phyloP scores from a whole-genome alignment of 2,797 vertebrate species.

The Mormyrus hasselquistii region DNA sequence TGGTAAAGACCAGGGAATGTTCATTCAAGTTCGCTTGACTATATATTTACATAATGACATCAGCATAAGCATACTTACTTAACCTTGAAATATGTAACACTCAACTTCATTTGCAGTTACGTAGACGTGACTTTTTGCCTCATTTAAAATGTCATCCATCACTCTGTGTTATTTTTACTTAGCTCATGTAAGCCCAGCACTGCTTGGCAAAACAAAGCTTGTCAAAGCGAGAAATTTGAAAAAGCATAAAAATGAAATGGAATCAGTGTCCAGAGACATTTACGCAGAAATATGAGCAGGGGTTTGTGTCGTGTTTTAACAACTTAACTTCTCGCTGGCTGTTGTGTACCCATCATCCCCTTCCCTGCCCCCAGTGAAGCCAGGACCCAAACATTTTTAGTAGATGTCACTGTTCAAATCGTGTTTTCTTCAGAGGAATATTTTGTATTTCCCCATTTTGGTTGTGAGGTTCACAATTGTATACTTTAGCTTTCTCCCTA shows the following conservation, averaged over 20 bases:
- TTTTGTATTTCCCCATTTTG: not conserved
- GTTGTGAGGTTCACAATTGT: not conserved
- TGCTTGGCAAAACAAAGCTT: not conserved
- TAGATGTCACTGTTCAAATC: too few species aligned
- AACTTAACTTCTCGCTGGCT: not conserved
- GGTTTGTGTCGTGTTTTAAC: not conserved
- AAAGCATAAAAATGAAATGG: not conserved
- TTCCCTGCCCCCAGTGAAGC: not conserved
- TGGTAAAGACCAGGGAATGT: not conserved
- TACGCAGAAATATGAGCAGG: slow-evolving; percentile 63
- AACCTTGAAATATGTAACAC: not conserved
- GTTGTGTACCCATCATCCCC: not conserved
- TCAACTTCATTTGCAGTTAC: not conserved
- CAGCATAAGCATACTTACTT: not conserved
- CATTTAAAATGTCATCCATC: not conserved
- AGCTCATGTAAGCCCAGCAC: slow-evolving; percentile 51
- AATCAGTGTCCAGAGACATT: slow-evolving; percentile 44
- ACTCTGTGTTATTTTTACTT: slow-evolving; percentile 75
- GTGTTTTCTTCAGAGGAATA: not conserved
- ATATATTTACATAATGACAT: not conserved
- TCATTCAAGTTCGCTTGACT: not conserved
- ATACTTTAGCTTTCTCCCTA: not conserved
- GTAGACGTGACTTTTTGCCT: not conserved
- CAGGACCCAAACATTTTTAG: not conserved
- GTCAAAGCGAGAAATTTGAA: not conserved